These are phyloP conservation scores for Cerceris ruficornis DNA, from an alignment of 2,888 invertebrate genomes.

Conservation along the genomic window DNA sequence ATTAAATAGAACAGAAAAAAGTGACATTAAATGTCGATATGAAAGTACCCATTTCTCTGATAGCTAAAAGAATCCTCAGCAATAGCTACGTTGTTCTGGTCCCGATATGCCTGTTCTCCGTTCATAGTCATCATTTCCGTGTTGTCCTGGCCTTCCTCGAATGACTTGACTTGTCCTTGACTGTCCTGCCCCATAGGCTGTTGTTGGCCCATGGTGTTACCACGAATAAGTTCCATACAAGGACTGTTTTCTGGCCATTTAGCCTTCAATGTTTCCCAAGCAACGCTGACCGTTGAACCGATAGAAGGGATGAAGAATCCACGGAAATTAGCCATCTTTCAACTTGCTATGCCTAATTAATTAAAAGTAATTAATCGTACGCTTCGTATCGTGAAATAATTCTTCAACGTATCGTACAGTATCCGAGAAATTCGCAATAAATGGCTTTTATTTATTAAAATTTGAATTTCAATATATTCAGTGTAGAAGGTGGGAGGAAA, in stretches of 20 bases:
- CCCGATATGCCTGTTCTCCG: slow-evolving; percentile 78
- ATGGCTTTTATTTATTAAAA: too few relatives aligned
- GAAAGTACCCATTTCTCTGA: slow-evolving; percentile 77
- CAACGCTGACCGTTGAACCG: slow-evolving; percentile 90
- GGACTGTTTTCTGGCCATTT: slow-evolving; percentile 87
- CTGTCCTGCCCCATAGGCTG: slow-evolving; percentile 69
- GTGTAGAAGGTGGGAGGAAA: too few relatives aligned
- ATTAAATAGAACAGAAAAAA: not conserved
- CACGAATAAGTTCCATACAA: slow-evolving; percentile 81
- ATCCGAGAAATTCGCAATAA: too few relatives aligned
- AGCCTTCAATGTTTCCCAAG: slow-evolving; percentile 91
- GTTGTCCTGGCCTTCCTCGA: slow-evolving; percentile 76
- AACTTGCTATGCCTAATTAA: slow-evolving; percentile 44
- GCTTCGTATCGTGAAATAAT: not conserved
- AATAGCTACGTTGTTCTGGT: slow-evolving; percentile 75
- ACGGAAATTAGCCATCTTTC: slow-evolving; percentile 85
- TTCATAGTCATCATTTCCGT: slow-evolving; percentile 81
- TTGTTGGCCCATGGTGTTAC: slow-evolving; percentile 75
- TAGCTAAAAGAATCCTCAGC: slow-evolving; percentile 80
- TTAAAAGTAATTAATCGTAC: not conserved
- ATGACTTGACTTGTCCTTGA: slow-evolving; percentile 70
- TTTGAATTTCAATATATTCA: too few relatives aligned
- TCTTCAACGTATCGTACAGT: too few relatives aligned
- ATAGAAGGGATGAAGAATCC: slow-evolving; percentile 88
- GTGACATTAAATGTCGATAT: not conserved